Base-by-base conservation (phyloP, 2,888 invertebrate genomes). In the Branchinecta sandiegonensis region DNA sequence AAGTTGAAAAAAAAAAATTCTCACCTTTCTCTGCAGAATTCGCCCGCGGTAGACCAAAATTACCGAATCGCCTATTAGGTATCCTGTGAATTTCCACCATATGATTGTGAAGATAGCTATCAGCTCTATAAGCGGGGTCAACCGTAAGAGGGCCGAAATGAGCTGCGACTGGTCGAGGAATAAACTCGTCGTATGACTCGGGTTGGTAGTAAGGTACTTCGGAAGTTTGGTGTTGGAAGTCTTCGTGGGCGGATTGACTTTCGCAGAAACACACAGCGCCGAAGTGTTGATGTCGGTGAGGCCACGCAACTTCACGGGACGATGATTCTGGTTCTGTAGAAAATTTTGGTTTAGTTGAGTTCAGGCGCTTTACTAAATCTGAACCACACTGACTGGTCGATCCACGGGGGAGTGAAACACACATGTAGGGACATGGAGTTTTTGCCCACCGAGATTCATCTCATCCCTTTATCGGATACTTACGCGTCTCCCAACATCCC, bases 111-210 rank as follows among this genome's bases (percentile, higher is more conserved):
- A 56, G 63, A 56, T 56, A 56, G 23, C 23, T 56, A 17, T 56
- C 63, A 56, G 63, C 63, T 56, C 63, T 56, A 23, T 56, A 56
- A 23, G 63, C 63, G 14, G 63, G 63, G 8, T 56, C 63, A 9
- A 56, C 63, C 11, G 63, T 56, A 17, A 56, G 23, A 8, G 63
- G 12, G 23, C 63, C 63, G 37, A 37, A 37, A 37, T 37, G 37
- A 37, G 37, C 37, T n/a, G 23, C 63, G 23, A 56, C 63, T 8
- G 23, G 23, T 17, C 14, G 63, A 3, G 63, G 63, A 17, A 56
- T 56, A 56, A 56, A 56, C 11, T 56, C 63, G 8, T 56, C 63
- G 23, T 23, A 10, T n/a, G 63, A 10, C n/a, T 56, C 63, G 63
- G n/a, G 23, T 56, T 10, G 63, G 63, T 56, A 56, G 23, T 17